Percentiles rank a stretch among this genome's conserved stretches.
These are phyloP conservation scores for Dromococcyx pavoninus DNA, from an alignment of 2,797 vertebrate genomes.

Conservation along the genomic window DNA sequence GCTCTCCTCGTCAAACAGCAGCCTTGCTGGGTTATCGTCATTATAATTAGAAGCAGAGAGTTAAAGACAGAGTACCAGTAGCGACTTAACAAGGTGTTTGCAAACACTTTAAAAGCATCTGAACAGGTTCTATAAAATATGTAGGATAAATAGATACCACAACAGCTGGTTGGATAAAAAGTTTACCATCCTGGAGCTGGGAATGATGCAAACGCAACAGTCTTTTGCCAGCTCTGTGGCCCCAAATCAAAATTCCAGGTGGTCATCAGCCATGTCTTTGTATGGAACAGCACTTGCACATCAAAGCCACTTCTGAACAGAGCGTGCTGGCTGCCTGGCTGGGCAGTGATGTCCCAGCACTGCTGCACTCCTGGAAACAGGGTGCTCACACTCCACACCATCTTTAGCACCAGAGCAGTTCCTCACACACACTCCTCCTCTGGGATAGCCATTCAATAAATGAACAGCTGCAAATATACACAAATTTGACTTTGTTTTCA, in stretches of 20 bases:
- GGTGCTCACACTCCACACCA: background rate
- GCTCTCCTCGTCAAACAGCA: background rate
- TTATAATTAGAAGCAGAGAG: background rate
- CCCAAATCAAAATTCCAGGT: background rate
- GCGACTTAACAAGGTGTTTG: background rate
- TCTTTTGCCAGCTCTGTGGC: background rate
- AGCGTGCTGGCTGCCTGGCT: background rate
- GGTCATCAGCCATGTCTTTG: background rate
- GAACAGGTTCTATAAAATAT: background rate
- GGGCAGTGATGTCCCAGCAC: too few species aligned
- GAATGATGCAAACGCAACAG: background rate
- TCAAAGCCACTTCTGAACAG: background rate
- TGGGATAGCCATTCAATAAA: background rate
- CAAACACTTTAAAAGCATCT: background rate
- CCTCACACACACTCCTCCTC: background rate
- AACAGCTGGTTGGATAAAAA: background rate
- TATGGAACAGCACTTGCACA: background rate
- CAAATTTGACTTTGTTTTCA: background rate
- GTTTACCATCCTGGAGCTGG: background rate
- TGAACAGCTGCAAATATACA: background rate
- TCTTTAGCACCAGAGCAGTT: background rate
- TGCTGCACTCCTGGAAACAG: background rate
- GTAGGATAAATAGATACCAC: background rate
- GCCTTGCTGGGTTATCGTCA: background rate
- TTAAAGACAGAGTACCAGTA: background rate